Evolutionary conservation across 2,888 invertebrate genomes (phyloP).

Genomic region (Therioaphis trifolii): DNA sequence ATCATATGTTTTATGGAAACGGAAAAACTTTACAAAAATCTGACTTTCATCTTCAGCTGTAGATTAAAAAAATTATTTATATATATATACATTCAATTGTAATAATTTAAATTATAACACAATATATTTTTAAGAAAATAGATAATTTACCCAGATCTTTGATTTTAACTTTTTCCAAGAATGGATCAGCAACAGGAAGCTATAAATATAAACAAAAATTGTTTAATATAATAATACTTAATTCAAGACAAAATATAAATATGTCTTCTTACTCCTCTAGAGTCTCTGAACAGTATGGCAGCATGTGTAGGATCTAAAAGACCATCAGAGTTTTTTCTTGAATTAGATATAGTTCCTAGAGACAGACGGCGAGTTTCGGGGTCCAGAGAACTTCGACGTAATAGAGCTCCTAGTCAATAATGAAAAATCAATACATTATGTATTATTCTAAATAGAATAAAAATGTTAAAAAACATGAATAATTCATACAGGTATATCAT

Average conservation of each 20-base stretch:
- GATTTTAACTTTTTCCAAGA: conserved; percentile 85
- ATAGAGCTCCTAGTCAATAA: conserved; percentile 76
- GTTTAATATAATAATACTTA: neutral
- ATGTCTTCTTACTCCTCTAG: conserved; percentile 83
- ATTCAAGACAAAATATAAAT: neutral
- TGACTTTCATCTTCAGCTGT: conserved; percentile 96
- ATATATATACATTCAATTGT: neutral
- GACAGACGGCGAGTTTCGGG: conserved; percentile 83
- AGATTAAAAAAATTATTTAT: conserved; percentile 69
- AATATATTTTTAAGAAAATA: neutral
- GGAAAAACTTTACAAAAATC: conserved; percentile 98
- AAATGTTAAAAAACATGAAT: conserved; percentile 17
- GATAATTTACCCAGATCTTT: conserved; percentile 76
- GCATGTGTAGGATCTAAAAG: conserved; percentile 88
- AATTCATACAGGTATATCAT: conserved; percentile 6
- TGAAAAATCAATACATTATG: conserved; percentile 22
- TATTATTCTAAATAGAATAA: conserved; percentile 1
- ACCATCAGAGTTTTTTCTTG: conserved; percentile 80
- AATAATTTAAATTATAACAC: neutral
- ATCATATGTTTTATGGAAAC: conserved; percentile 99
- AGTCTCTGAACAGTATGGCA: conserved; percentile 89
- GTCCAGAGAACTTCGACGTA: conserved; percentile 81
- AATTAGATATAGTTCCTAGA: conserved; percentile 74
- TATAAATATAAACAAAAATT: conserved; percentile 70
- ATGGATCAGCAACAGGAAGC: conserved; percentile 91